Evolutionary conservation across 2,113 vertebrate genomes (phyloP), one percentile per base, ranked within the genome.

Genomic region (Sinocyclocheilus rhinocerous): DNA sequence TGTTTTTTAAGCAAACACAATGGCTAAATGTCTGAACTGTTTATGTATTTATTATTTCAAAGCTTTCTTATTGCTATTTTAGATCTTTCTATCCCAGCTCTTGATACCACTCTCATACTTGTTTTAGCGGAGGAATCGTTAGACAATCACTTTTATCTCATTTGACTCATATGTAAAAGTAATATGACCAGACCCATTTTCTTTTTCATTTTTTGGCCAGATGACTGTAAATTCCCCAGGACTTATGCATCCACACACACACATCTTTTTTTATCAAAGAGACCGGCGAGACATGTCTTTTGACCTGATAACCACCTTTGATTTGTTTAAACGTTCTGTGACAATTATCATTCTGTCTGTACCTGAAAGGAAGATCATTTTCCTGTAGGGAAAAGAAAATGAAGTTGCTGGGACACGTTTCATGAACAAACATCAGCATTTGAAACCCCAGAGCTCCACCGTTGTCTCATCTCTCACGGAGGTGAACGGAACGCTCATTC

Each of bases 401-500:
- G 48, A 83, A 83, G 81, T 83, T 83, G 81, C 65, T 72, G 12
- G 4, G 81, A 57, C 81, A 83, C 67, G 65, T 72, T 83, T 83
- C 81, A 55, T 83, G 67, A 83, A 57, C 81, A 83, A 83, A 83
- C 81, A 83, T 83, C 81, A 83, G 65, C 59, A 6, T 55, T 83
- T 82, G 80, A 82, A 69, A 82, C 42, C 80, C n/a, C 26, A 65
- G 61, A 82, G 80, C 80, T 82, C 78, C 18, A 16, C 39, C 52
- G 11, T 42, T 69, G 75, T 65, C 75, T 78, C 59, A 67, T 67
- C 76, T 63, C 57, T 79, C 63, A 79, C 26, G 61, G 26, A 50
- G 36, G 59, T 67, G 73, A 85, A 65, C 81, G 6, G 36, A 48
- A 42, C 61, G 2, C 45, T 67, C 61, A 22, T 24, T 81, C 86